phyloP scores from a whole-genome alignment of 1,140 invertebrate species.

The Hypsibius dujardini region DNA sequence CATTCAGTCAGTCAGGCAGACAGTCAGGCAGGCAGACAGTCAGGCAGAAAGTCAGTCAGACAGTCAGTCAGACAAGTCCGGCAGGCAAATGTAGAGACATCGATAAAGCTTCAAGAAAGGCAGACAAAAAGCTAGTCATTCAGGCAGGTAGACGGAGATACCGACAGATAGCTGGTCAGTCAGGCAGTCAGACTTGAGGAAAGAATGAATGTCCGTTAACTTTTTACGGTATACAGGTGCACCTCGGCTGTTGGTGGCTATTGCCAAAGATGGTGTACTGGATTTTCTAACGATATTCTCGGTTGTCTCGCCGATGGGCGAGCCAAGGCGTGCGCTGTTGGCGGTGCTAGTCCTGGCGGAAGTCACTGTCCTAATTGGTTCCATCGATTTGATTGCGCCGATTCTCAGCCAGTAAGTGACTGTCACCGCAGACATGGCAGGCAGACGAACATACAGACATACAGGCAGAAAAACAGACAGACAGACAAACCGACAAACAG shows the following conservation, averaged over 20 bases:
- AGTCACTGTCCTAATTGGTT: conserved; percentile 67
- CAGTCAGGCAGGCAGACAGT: too few species aligned
- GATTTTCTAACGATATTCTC: conserved; percentile 81
- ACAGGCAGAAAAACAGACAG: too few species aligned
- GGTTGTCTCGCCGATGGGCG: conserved; percentile 71
- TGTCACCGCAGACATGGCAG: too few species aligned
- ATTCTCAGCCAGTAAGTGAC: conserved; percentile 46
- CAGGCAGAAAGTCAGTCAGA: too few species aligned
- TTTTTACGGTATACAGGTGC: conserved; percentile 35
- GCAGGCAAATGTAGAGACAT: too few species aligned
- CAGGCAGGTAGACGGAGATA: background rate
- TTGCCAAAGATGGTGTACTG: conserved; percentile 89
- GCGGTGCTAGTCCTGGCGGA: conserved; percentile 80
- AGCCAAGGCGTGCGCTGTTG: conserved; percentile 82
- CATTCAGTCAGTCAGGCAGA: too few species aligned
- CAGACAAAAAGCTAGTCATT: background rate
- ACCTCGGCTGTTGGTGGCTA: conserved; percentile 60
- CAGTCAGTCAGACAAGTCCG: too few species aligned
- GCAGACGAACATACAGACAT: too few species aligned
- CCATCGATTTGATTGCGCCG: conserved; percentile 27
- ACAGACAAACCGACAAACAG: too few species aligned
- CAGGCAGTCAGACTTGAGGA: background rate
- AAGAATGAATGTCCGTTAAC: background rate
- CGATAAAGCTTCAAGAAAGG: too few species aligned
- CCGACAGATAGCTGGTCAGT: too few species aligned